Evolutionary conservation across 2,113 vertebrate species (phyloP), one percentile per base, ranked within the genome.

Genomic region (Ariopsis seemanni): DNA sequence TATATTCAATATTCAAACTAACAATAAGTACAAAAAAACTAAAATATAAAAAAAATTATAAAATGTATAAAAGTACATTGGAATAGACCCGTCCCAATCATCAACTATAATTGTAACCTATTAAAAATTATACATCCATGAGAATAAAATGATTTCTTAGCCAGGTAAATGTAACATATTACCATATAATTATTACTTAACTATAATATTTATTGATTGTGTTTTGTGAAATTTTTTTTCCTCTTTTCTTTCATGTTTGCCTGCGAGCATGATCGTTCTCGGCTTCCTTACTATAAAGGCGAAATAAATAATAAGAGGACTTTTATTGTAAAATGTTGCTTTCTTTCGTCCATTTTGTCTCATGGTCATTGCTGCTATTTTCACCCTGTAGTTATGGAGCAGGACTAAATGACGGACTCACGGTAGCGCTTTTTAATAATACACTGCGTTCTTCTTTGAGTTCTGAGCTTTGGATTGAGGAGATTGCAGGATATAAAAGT

Each of bases 251-350:
- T 42, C 42, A 42, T 42, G 3, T 42, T 42, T 42, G 42, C 42
- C 4, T 42, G 42, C 2, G 4, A 42, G 42, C 42, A 42, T 4
- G 42, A 42, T 42, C 42, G 42, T 42, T 42, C 42, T 42, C 42
- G 42, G 42, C 3, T 42, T 42, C 42, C 42, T 3, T 2, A 12
- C 12, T 15, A 57, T 12, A 57, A 12, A 57, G 55, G 14, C 2
- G 55, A 57, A 57, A 57, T 57, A 57, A 57, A 57, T 57, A 12
- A 57, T 12, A 14, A 2, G 55, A 12, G 5, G 60, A 82, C 88
- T 90, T 90, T 87, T 90, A 90, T 90, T 87, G 60, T 89, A 79
- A 77, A 81, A 6, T 0, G 6, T 18, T 25, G 27, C 14, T 18
- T 71, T 17, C 34, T 7, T 53, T 58, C 82, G 18, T 62, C 77